Evolutionary conservation across 2,113 vertebrate genomes (phyloP), one percentile per base, ranked within the genome.

Genomic region (Alethe castanea): DNA sequence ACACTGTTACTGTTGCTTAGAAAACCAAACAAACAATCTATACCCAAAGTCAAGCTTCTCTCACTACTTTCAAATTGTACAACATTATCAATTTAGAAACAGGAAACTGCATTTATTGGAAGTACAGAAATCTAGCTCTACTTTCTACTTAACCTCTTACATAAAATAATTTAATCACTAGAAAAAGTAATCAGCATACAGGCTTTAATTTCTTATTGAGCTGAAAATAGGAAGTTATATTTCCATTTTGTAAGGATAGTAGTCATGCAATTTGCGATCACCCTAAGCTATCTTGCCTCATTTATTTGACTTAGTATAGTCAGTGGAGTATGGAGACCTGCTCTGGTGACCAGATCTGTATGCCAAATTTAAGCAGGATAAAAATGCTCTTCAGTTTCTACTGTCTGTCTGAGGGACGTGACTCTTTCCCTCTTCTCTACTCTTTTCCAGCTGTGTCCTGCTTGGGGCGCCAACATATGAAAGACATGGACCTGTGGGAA

Each of bases 31-130:
- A 65, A 57, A 2, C 3, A 48, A 64, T 13, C 7, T 2, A 19
- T 3, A 26, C 4, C 2, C 6, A 8, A 81, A 60, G 0, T 6
- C 6, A 35, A 14, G 3, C 11, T 44, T 38, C 0, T 4, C 1
- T 3, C 8, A 0, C 4, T 35, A 5, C 6, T 44, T 76, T 12
- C 3, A 59, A 76, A 45, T 40, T 78, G 6, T 57, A 12, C 17
- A 57, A n/a, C 3, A 7, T 18, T 64, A 47, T 64, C 15, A 52
- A 12, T 45, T 72, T 38, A 11, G 38, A 91, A 83, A 59, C 6
- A 74, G 38, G 40, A 79, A 73, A 48, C 14, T 65, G 7, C 8
- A 54, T 72, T 76, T 82, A 25, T 47, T 79, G 7, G 19, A 67
- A 88, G 5, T 16, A 77, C 12, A 88, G 35, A 88, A 80, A 76